Percentiles rank a stretch among this genome's conserved stretches.
These are phyloP conservation scores for Syrmaticus mikado DNA, from an alignment of 2,113 vertebrate species.

Conservation along the genomic window DNA sequence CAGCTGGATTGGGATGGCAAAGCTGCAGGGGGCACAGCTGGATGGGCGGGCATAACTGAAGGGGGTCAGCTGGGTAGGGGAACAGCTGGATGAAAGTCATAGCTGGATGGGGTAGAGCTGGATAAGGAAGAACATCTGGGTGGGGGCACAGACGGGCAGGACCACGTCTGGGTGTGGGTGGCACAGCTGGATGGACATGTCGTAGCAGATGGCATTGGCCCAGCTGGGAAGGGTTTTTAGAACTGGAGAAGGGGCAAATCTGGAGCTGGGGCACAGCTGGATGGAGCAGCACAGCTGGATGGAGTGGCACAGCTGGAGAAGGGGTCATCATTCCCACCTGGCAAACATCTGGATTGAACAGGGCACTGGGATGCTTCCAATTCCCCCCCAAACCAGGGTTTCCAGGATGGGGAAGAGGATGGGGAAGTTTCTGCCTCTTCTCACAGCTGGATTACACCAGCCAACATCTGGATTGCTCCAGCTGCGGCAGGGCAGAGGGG, in stretches of 20 bases:
- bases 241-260: neutral
- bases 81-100: neutral
- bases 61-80: neutral
- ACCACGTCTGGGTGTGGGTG: neutral
- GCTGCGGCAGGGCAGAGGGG: neutral
- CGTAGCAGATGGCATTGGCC: neutral
- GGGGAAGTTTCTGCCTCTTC: neutral
- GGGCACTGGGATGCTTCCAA: too few relatives aligned
- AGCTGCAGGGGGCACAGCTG: neutral
- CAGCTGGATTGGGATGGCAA: neutral
- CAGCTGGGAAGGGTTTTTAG: neutral
- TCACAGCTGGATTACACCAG: fast-evolving
- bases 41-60: neutral
- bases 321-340: too few relatives aligned
- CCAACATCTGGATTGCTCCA: neutral
- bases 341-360: fast-evolving
- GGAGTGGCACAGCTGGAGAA: neutral
- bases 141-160: neutral
- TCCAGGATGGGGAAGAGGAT: fast-evolving
- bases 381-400: neutral
- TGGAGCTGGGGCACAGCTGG: neutral
- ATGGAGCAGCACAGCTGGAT: neutral
- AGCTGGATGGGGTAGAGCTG: neutral
- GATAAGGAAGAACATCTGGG: neutral
- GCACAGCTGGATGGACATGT: neutral